Base-by-base conservation (phyloP, 1,140 invertebrate species). In the Magallana ariakensis region DNA sequence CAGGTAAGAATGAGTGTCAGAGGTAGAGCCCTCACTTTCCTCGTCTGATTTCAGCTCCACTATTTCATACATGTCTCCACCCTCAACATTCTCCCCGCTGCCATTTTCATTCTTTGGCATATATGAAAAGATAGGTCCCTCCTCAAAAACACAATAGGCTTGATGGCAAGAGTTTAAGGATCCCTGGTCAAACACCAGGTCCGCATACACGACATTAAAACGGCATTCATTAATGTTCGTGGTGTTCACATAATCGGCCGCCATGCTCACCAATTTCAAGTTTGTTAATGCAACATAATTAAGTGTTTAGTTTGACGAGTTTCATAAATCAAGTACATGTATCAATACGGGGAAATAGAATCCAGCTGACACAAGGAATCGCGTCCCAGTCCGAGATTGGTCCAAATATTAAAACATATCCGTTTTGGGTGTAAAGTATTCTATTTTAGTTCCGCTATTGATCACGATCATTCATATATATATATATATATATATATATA, bases 241-340 rank as follows among this genome's bases (percentile, higher is more conserved):
- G 66, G 66, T 75, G 22, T 75, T 75, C 66, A 75, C 66, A 11
- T 75, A 75, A 26, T 75, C 66, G 33, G 66, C 66, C 66, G 33
- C 33, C 11, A 2, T 75, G 33, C 33, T 46, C 33, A 46, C 33
- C 33, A 46, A 46, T 46, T 46, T 46, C 33, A 46, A 46, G 33
- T 46, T 46, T 46, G 33, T 46, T 46, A 46, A 46, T 46, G 33
- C 33, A 46, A 46, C 33, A 46, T 46, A 46, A 46, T 46, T 46
- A 46, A 46, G 33, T 46, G 33, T 46, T 46, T 46, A 4, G 33
- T 46, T 4, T 46, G 33, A 46, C 33, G 5, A 46, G 33, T 46
- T 46, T 46, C 33, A 46, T 2, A 46, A 46, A 4, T 46, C 33
- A 4, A 46, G 33, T 46, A 46, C 33, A 46, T 46, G 33, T 46